These are phyloP conservation scores for Phalacrocorax brasilianus DNA, from an alignment of 2,113 vertebrate genomes.

Conservation along the genomic window DNA sequence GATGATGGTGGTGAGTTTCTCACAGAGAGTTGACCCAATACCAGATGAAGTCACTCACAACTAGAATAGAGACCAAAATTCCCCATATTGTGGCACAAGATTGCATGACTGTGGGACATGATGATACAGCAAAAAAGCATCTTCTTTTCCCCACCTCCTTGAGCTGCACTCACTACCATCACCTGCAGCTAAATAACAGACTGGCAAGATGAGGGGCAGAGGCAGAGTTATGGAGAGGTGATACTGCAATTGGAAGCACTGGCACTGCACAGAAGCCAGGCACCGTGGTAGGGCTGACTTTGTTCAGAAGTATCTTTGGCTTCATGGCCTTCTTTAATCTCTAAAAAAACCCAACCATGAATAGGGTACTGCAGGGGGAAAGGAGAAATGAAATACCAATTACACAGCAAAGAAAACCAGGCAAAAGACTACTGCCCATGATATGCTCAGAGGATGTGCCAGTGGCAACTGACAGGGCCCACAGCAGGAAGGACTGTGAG, in stretches of 20 bases:
- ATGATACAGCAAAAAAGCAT: background rate
- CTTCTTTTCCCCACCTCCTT: background rate
- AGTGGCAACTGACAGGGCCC: background rate
- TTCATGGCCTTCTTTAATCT: background rate
- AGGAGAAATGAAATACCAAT: background rate
- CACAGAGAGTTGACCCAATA: background rate
- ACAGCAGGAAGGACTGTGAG: background rate
- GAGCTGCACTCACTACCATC: background rate
- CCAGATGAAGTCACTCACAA: background rate
- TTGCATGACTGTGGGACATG: rapidly evolving
- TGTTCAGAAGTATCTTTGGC: background rate
- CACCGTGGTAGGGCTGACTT: background rate
- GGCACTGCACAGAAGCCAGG: background rate
- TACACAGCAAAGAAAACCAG: background rate
- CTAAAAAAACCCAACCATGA: background rate
- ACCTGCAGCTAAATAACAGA: background rate
- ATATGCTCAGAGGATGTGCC: background rate
- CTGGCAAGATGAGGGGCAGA: background rate
- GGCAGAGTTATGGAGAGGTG: background rate
- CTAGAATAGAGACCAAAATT: background rate
- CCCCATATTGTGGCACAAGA: background rate
- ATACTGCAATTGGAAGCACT: background rate
- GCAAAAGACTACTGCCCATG: background rate
- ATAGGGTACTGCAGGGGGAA: background rate
- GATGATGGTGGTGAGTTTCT: background rate